Evolutionary conservation across 2,113 vertebrate genomes (phyloP).

Genomic region (Paratilapia polleni): DNA sequence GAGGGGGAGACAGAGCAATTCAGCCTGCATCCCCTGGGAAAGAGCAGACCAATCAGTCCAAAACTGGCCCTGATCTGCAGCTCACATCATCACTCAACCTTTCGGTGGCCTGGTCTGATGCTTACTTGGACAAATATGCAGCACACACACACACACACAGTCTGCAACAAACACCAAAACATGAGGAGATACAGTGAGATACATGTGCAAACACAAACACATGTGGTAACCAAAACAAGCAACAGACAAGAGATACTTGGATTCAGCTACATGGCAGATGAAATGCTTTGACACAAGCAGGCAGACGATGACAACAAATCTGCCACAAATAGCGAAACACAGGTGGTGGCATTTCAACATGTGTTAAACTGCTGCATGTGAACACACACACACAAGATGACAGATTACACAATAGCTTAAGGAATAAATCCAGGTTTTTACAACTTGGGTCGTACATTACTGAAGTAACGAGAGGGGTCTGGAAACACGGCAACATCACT

Average conservation of each 20-base stretch:
- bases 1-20: slow-evolving; percentile 23
- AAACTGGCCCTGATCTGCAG: slow-evolving; percentile 42
- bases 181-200: not conserved
- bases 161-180: not conserved
- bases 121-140: slow-evolving; percentile 3
- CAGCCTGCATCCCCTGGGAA: slow-evolving; percentile 20
- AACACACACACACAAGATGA: not conserved
- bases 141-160: not conserved
- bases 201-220: slow-evolving; percentile 18
- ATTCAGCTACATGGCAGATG: slow-evolving; percentile 17
- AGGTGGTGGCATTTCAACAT: slow-evolving; percentile 35
- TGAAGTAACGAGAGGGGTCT: not conserved
- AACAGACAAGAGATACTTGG: slow-evolving; percentile 11
- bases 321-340: slow-evolving; percentile 32
- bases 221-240: not conserved
- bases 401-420: not conserved
- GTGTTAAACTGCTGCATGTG: not conserved
- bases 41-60: slow-evolving; percentile 46
- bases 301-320: slow-evolving; percentile 42
- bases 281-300: slow-evolving; percentile 9
- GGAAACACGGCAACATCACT: not conserved
- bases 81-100: slow-evolving; percentile 42
- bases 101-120: slow-evolving; percentile 18
- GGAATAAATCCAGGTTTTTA: slow-evolving; percentile 1
- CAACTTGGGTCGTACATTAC: not conserved